These are phyloP conservation scores for Notechis scutatus DNA, from an alignment of 2,113 vertebrate species.

Conservation along the genomic window DNA sequence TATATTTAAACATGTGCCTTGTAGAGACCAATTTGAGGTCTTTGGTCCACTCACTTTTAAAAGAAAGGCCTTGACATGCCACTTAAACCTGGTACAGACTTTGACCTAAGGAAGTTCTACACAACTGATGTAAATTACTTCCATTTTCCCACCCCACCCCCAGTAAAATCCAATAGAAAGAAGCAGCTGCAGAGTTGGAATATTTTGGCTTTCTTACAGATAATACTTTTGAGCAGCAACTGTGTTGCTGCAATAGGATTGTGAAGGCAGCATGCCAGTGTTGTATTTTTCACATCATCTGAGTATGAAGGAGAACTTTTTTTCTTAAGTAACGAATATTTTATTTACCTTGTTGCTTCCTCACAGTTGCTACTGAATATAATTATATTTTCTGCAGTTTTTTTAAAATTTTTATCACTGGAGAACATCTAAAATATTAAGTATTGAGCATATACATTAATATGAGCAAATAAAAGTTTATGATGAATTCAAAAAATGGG, in stretches of 20 bases:
- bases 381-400: constrained; percentile 24
- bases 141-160: neutral
- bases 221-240: neutral
- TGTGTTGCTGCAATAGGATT: neutral
- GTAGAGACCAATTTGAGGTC: neutral
- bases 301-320: constrained; percentile 38
- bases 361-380: neutral
- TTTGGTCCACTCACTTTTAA: neutral
- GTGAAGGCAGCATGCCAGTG: neutral
- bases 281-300: neutral
- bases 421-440: constrained; percentile 56
- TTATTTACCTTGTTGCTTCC: constrained; percentile 31
- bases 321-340: constrained; percentile 43
- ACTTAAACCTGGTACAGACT: neutral
- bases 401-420: constrained; percentile 46
- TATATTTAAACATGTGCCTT: neutral
- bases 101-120: neutral
- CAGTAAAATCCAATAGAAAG: neutral
- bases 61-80: neutral
- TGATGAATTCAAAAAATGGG: constrained; percentile 35
- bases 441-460: constrained; percentile 66
- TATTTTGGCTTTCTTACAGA: neutral
- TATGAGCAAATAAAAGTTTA: constrained; percentile 48
- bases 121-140: neutral
- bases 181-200: neutral